Conservation (phyloP, 2,113 vertebrate genomes). For the Alethe castanea region DNA sequence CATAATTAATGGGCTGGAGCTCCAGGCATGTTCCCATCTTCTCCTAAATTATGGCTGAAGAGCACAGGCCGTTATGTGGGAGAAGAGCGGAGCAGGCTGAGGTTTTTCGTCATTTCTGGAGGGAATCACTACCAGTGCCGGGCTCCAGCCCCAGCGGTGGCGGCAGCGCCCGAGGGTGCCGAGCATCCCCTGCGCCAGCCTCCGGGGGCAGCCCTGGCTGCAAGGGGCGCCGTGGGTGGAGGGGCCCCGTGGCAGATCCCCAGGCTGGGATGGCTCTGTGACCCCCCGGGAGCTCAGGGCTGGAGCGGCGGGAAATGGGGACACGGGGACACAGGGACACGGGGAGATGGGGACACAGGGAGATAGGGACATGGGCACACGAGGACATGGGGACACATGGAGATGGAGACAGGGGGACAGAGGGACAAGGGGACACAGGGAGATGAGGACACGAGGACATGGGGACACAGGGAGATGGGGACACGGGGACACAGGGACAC, state of each 20-base stretch:
- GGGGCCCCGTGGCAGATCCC: accelerated
- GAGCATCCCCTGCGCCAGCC: accelerated
- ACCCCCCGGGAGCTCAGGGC: no score
- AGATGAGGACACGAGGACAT: background rate
- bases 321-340: background rate
- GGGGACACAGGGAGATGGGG: background rate
- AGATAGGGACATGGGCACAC: background rate
- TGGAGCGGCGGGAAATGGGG: background rate
- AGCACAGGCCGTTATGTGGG: background rate
- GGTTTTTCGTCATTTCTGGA: background rate
- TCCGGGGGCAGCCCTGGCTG: accelerated
- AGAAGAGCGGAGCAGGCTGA: accelerated
- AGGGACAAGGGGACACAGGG: background rate
- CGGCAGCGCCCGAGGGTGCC: accelerated
- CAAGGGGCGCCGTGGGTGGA: no score
- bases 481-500: background rate
- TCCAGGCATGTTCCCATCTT: background rate
- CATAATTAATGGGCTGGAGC: background rate
- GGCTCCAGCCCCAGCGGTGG: background rate
- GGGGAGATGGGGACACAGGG: background rate
- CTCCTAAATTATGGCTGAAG: background rate
- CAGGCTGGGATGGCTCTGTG: accelerated
- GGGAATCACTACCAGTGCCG: accelerated
- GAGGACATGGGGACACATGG: background rate
- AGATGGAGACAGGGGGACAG: no score